These are phyloP conservation scores for Caenorhabditis macrosperma DNA, from an alignment of 2,888 invertebrate species.

Conservation along the genomic window DNA sequence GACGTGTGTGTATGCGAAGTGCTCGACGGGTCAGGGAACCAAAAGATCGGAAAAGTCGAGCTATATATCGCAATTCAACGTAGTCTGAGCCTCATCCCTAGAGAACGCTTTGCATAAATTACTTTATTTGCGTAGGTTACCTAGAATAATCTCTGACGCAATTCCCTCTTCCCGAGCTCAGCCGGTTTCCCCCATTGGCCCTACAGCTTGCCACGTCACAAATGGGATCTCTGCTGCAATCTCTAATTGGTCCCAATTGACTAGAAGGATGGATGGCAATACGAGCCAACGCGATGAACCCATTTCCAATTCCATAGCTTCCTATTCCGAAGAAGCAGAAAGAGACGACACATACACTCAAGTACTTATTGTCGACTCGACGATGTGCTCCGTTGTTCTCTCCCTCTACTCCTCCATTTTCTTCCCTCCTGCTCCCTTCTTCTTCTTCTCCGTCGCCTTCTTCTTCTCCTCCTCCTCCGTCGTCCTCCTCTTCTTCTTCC, in stretches of 20 bases:
- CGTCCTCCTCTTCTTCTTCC: constrained; percentile 26
- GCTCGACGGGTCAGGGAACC: not conserved
- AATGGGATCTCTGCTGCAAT: not conserved
- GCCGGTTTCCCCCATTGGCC: not conserved
- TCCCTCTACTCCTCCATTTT: not conserved
- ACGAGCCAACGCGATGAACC: not conserved
- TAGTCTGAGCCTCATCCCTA: too few relatives aligned
- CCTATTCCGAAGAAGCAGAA: constrained; percentile 11
- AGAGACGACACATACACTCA: constrained; percentile 23
- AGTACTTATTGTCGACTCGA: constrained; percentile 50
- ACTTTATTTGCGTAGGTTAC: constrained; percentile 64
- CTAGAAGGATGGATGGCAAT: not conserved
- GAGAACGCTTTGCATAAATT: constrained; percentile 66
- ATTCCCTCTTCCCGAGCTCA: not conserved
- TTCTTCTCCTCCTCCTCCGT: too few relatives aligned
- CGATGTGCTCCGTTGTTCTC: constrained; percentile 41
- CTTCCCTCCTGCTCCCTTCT: constrained; percentile 13
- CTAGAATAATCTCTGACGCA: not conserved
- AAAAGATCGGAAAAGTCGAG: not conserved
- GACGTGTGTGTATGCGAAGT: too few relatives aligned
- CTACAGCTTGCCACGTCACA: constrained; percentile 1
- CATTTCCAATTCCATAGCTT: constrained; percentile 7
- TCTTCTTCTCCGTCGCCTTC: constrained; percentile 8
- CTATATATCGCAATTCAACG: too few relatives aligned
- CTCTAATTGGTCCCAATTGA: too few relatives aligned